Evolutionary conservation across 2,113 vertebrate genomes (phyloP), one percentile per base, ranked within the genome.

Genomic region (Lampris incognitus): DNA sequence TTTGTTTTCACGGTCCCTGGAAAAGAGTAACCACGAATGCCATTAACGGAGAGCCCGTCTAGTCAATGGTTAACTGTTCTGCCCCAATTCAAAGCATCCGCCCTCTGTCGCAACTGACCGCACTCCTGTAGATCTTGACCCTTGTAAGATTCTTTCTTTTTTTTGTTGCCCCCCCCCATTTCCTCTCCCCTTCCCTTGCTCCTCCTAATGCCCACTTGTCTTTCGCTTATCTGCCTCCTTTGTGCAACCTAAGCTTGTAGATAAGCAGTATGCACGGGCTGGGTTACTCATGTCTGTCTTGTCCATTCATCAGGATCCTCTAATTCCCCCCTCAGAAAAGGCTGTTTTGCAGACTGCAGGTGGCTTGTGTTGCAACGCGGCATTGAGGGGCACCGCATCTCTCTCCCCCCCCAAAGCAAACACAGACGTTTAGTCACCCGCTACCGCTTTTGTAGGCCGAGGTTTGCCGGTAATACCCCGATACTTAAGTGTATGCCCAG

Each of bases 61-160:
- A 72, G 89, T 93, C 89, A 93, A 93, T 93, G 92, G 91, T 91
- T 93, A 93, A 91, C 91, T 91, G 91, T 90, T 91, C 87, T 71
- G 62, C 56, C 57, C 78, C 58, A 37, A 82, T 84, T 86, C 83
- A 85, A 87, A 88, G 90, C 78, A 77, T 88, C 87, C 75, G 10
- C 75, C 24, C 72, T 74, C 72, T 79, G 87, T 90, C 13, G 72
- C 85, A 78, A 90, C 66, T 83, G 84, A 88, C 84, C 73, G 78
- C 81, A 48, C 84, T 82, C 63, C 63, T 87, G 83, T 54, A 67
- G 68, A 74, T 86, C 79, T 59, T 74, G 79, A 86, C 88, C 85
- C 62, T 69, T 76, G 77, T 84, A 59, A 63, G 65, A 78, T 51
- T 9, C 39, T 39, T 7, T 3, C 6, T 44, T 37, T 9, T 36